Evolutionary conservation across 1,140 invertebrate genomes (phyloP), one percentile per base, ranked within the genome.

Genomic region (Microvelia longipes): DNA sequence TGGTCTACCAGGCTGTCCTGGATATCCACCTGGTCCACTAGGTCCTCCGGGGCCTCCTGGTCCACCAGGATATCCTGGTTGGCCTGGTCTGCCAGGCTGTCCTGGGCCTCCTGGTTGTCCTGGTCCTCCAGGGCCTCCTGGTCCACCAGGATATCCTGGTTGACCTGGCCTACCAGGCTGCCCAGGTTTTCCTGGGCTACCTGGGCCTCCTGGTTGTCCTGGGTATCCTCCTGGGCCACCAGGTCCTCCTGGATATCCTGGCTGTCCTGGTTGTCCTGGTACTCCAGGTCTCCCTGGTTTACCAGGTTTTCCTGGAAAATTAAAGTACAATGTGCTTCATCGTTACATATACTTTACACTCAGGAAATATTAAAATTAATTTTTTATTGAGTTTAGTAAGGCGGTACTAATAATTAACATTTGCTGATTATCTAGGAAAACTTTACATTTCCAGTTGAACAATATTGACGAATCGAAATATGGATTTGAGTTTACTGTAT

Each of bases 81-180:
- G 27, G 15, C 72, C 73, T 65, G 73, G 68, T 19, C 28, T 50
- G 66, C 73, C 74, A 26, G 73, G 71, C 66, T 73, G 28, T 1
- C 73, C 73, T 66, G 73, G 71, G 35, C 25, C 29, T 65, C 29
- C 63, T 27, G 62, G 29, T 27, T 26, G 25, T 19, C 72, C 67
- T 69, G 70, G 69, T 1, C 67, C 29, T 67, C 71, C 73, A 63
- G 74, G 70, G 60, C 35, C 2, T 61, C 75, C 74, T 69, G 75
- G 73, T 61, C 15, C 27, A 50, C 76, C 75, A 30, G 71, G 71
- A 24, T 64, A 14, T n/a, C 75, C 75, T 64, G 74, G 73, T 69
- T 71, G 61, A n/a, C 72, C 73, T 64, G 71, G 67, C 69, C 73
- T 68, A 63, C 73, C 75, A 71, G 78, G 77, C 65, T 67, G 29